Evolutionary conservation across 37 sponge, comb jelly and placozoan genomes (phyloP).

Genomic region (Theonella swinhoei): DNA sequence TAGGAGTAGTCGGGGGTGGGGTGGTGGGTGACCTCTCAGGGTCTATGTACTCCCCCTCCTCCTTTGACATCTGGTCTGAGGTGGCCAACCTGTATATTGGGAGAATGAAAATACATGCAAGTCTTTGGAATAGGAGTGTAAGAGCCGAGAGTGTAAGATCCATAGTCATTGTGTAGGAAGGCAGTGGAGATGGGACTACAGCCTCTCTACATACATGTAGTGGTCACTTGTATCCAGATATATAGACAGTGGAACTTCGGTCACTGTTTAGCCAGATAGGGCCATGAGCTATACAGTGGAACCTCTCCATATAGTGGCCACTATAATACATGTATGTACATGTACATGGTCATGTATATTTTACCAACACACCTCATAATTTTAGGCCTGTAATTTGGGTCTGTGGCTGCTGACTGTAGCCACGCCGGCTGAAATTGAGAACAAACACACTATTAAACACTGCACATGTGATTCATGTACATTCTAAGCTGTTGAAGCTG

Average conservation of each 20-base stretch:
- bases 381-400: constrained; percentile 36
- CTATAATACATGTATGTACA: background rate
- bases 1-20: background rate
- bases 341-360: background rate
- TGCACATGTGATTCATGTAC: too few relatives aligned
- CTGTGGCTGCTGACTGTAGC: constrained; percentile 28
- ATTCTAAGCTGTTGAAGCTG: too few relatives aligned
- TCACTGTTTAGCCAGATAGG: too few relatives aligned
- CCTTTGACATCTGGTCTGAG: constrained; percentile 7
- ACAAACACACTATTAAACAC: too few relatives aligned
- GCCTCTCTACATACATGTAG: too few relatives aligned
- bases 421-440: constrained; percentile 39
- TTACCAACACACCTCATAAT: constrained; percentile 26
- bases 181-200: too few relatives aligned
- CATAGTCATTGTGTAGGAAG: background rate
- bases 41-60: constrained; percentile 6
- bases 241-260: too few relatives aligned
- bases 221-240: too few relatives aligned
- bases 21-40: constrained; percentile 2
- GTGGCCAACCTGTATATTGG: too few relatives aligned
- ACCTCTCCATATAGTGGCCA: background rate
- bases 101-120: too few relatives aligned
- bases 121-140: too few relatives aligned
- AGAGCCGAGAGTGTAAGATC: background rate
- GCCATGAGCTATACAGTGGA: too few relatives aligned